Conservation (phyloP, 1,140 invertebrate species). For the Anadara kagoshimensis region DNA sequence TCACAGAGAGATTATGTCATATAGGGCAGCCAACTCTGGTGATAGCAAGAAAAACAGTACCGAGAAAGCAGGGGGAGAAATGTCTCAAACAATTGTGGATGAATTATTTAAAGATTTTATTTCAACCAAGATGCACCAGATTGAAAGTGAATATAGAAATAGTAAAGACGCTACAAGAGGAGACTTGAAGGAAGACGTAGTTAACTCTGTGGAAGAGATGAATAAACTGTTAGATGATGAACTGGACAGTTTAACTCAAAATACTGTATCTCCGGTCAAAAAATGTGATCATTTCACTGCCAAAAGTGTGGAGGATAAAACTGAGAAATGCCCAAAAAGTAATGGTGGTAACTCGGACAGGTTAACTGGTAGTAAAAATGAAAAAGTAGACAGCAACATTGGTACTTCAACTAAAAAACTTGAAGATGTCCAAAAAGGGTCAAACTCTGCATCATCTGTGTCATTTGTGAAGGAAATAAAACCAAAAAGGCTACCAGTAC, state of each 20-base stretch:
- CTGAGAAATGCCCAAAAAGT: neutral
- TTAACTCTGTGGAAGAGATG: conserved; percentile 70
- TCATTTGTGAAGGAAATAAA: too few species aligned
- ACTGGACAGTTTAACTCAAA: conserved; percentile 43
- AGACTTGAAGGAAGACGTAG: conserved; percentile 49
- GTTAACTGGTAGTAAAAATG: too few species aligned
- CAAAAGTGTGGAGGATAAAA: neutral
- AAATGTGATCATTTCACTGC: conserved; percentile 4
- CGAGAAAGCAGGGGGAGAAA: conserved; percentile 2
- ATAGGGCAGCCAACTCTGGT: too few species aligned
- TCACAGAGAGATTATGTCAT: too few species aligned
- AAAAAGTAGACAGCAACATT: too few species aligned
- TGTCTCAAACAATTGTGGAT: conserved; percentile 55
- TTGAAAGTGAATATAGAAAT: conserved; percentile 53
- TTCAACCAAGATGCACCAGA: conserved; percentile 52
- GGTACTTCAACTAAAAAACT: too few species aligned
- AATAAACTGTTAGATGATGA: conserved; percentile 74
- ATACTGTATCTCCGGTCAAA: conserved; percentile 14
- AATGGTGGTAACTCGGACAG: neutral
- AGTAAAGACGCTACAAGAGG: conserved; percentile 1
- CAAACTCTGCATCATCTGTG: too few species aligned
- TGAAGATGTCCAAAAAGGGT: too few species aligned
- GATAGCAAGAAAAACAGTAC: neutral
- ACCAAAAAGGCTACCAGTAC: too few species aligned
- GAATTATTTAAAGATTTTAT: conserved; percentile 63